These are phyloP conservation scores for Kradibia gibbosae DNA, from an alignment of 1,140 invertebrate species.

Conservation along the genomic window DNA sequence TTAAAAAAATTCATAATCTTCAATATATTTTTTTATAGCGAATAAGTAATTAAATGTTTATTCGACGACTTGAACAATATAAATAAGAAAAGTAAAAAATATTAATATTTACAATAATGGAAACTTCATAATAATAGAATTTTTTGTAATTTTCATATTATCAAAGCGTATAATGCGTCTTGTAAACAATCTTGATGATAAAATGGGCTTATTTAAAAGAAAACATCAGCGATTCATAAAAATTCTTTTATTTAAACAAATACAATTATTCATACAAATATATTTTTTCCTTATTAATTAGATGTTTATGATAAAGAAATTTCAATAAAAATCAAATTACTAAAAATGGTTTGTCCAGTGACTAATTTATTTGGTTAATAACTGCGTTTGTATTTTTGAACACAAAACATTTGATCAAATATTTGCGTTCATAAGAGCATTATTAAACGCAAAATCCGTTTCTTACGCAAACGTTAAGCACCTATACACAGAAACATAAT, in stretches of 20 bases:
- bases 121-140: not conserved
- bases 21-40: no score
- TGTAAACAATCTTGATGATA: not conserved
- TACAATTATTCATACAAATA: constrained; percentile 14
- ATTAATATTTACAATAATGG: no score
- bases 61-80: no score
- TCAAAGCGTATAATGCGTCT: no score
- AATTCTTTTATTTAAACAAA: not conserved
- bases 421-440: constrained; percentile 21
- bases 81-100: no score
- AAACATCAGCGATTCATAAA: not conserved
- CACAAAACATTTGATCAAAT: not conserved
- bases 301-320: constrained; percentile 7
- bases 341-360: constrained; percentile 22
- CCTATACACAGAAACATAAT: constrained; percentile 6
- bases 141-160: no score
- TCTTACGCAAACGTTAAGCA: constrained; percentile 14
- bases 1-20: not conserved
- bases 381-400: not conserved
- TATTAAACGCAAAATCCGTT: constrained; percentile 8
- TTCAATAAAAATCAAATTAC: constrained; percentile 28
- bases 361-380: constrained; percentile 51
- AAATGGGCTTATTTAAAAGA: not conserved
- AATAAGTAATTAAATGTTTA: no score
- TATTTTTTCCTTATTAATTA: not conserved